These are phyloP conservation scores for Sebastes alutus DNA, from an alignment of 2,797 vertebrate species.

Conservation along the genomic window DNA sequence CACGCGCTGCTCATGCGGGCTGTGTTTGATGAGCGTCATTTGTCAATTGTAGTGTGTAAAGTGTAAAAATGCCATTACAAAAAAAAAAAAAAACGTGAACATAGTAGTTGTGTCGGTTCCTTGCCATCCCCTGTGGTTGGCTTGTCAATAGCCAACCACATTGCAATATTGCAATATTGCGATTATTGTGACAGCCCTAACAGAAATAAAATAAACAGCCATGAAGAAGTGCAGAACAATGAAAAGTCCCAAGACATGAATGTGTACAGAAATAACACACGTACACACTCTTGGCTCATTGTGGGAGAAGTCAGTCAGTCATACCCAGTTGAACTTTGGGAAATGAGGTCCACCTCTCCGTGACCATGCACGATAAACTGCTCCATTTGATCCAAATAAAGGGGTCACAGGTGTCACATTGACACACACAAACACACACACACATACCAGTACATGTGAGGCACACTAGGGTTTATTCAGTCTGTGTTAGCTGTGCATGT, in stretches of 20 bases:
- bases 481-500: conserved; percentile 6
- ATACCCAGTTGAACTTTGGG: not conserved
- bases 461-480: not conserved
- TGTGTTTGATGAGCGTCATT: no score
- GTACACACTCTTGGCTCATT: not conserved
- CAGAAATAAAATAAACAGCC: not conserved
- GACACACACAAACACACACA: not conserved
- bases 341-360: not conserved
- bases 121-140: no score
- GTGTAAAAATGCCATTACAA: no score
- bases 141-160: no score
- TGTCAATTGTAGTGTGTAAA: no score
- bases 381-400: conserved; percentile 20
- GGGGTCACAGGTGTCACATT: not conserved
- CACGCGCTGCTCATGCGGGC: no score
- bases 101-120: no score
- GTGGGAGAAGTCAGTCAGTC: not conserved
- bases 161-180: no score
- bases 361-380: not conserved
- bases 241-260: not conserved
- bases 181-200: no score
- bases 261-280: not conserved
- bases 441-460: not conserved
- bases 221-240: not conserved
- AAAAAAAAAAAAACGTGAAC: no score